Evolutionary conservation across 2,888 invertebrate genomes (phyloP).

Genomic region (Leptura quadrifasciata): DNA sequence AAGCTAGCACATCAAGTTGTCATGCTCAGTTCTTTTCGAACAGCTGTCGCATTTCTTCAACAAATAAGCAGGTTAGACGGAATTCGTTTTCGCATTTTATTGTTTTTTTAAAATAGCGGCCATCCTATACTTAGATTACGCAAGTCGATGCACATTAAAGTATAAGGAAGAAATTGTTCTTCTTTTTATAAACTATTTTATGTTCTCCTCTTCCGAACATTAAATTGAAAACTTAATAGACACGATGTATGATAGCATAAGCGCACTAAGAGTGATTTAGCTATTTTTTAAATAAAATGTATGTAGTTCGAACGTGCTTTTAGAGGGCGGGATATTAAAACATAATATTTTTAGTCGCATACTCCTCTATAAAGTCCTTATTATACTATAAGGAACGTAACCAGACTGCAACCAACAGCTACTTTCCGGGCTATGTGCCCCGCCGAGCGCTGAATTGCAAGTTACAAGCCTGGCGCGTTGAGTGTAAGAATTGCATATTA

Average conservation of each 20-base stretch:
- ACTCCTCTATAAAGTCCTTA: too few relatives aligned
- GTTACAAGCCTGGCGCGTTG: too few relatives aligned
- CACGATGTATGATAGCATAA: neutral
- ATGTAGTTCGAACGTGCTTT: too few relatives aligned
- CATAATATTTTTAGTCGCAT: too few relatives aligned
- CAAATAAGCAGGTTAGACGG: conserved; percentile 60
- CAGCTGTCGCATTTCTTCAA: conserved; percentile 60
- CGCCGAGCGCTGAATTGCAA: too few relatives aligned
- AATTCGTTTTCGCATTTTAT: conserved; percentile 58
- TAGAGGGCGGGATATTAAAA: too few relatives aligned
- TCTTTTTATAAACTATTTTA: conserved; percentile 20
- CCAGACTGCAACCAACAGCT: too few relatives aligned
- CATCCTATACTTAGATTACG: conserved; percentile 29
- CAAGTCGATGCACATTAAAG: conserved; percentile 22
- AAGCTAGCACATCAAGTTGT: conserved; percentile 52
- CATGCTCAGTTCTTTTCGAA: conserved; percentile 57
- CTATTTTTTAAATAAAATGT: neutral
- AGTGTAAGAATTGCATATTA: too few relatives aligned
- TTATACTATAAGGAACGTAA: too few relatives aligned
- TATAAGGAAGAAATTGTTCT: conserved; percentile 24
- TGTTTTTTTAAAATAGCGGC: conserved; percentile 42
- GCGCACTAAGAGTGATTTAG: neutral
- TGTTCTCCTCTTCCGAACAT: conserved; percentile 14
- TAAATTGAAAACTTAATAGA: conserved; percentile 5
- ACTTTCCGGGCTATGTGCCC: too few relatives aligned